Conservation (phyloP, 1,140 invertebrate species). For the Cephus cinctus region DNA sequence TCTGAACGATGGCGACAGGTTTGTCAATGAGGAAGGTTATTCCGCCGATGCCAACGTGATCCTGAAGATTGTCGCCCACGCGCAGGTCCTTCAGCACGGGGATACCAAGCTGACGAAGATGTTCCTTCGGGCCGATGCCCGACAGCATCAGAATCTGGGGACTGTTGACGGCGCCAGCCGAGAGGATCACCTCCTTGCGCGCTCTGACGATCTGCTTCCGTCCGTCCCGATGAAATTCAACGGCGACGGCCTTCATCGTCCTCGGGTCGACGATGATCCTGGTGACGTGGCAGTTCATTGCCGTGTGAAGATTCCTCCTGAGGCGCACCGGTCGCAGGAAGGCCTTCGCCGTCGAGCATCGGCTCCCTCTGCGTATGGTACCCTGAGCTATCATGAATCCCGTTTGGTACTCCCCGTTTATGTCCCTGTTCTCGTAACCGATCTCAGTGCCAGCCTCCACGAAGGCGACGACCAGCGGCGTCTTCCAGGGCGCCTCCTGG, state of each 20-base stretch:
- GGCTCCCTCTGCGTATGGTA: constrained; percentile 78
- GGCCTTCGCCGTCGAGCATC: constrained; percentile 89
- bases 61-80: constrained; percentile 77
- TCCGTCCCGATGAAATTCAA: constrained; percentile 74
- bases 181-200: constrained; percentile 75
- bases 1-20: constrained; percentile 76
- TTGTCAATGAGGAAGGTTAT: constrained; percentile 75
- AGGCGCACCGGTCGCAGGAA: constrained; percentile 78
- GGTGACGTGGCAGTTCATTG: constrained; percentile 74
- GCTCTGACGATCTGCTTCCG: constrained; percentile 65
- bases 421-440: constrained; percentile 85
- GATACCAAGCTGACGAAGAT: constrained; percentile 71
- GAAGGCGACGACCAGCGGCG: constrained; percentile 76
- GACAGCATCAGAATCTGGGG: constrained; percentile 86
- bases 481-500: constrained; percentile 81
- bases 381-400: constrained; percentile 89
- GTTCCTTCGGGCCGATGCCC: constrained; percentile 77
- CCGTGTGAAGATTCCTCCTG: constrained; percentile 76
- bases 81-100: constrained; percentile 72
- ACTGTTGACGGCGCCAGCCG: constrained; percentile 77
- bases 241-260: constrained; percentile 71
- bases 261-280: constrained; percentile 70
- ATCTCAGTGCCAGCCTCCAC: constrained; percentile 84
- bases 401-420: constrained; percentile 79
- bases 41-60: constrained; percentile 81